Evolutionary conservation across 1,140 invertebrate genomes (phyloP).

Genomic region (Bombus terrestris): DNA sequence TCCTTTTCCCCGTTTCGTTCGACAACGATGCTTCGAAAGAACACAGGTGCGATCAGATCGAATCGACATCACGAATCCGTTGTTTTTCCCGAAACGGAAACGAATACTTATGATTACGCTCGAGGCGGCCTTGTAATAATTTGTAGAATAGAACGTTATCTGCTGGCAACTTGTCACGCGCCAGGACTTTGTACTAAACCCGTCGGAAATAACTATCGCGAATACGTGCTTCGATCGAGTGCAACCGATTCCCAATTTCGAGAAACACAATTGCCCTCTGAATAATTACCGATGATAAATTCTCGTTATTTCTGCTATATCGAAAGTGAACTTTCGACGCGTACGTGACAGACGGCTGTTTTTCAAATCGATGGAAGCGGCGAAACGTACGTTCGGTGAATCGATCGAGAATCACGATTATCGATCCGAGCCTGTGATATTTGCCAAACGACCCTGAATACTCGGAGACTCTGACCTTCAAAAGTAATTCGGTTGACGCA

Average conservation of each 20-base stretch:
- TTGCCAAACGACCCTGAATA: conserved; percentile 28
- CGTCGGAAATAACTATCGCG: background rate
- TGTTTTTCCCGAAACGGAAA: background rate
- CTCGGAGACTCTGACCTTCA: conserved; percentile 33
- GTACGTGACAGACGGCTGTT: background rate
- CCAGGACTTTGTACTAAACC: conserved; percentile 41
- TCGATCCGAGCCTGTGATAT: background rate
- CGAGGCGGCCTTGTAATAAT: background rate
- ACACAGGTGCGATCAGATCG: background rate
- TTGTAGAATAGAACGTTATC: conserved; percentile 34
- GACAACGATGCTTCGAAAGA: background rate
- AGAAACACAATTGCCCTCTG: background rate
- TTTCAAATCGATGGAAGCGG: background rate
- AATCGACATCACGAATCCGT: background rate
- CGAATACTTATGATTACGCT: conserved; percentile 6
- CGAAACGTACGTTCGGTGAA: background rate
- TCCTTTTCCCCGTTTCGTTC: background rate
- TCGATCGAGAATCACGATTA: background rate
- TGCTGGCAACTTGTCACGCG: conserved; percentile 28
- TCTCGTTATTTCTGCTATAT: background rate
- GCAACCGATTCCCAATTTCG: background rate
- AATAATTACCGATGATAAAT: background rate
- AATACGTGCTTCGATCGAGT: background rate
- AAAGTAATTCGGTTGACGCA: conserved; percentile 46
- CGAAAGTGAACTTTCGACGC: background rate